Percentiles rank a stretch among this genome's conserved stretches.
Conservation (phyloP, 2,797 vertebrate species). For the Pantherophis alleghaniensis region DNA sequence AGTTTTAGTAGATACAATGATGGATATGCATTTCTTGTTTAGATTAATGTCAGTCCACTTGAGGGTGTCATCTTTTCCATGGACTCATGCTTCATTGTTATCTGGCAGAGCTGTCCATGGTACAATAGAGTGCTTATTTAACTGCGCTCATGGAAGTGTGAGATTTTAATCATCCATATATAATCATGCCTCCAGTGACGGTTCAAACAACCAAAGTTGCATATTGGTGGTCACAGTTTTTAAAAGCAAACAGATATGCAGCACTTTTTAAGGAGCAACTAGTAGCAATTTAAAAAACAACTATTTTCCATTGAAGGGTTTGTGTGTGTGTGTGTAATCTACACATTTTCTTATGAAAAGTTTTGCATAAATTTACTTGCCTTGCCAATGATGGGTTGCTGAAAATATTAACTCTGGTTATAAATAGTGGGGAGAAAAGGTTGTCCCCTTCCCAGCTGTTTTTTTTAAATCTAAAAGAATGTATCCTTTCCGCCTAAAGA, state of each 20-base stretch:
- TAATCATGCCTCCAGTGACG: background rate
- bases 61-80: background rate
- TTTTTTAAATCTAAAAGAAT: background rate
- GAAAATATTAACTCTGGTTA: slow-evolving; percentile 21
- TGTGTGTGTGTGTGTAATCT: slow-evolving; percentile 44
- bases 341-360: slow-evolving; percentile 12
- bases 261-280: slow-evolving; percentile 50
- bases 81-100: background rate
- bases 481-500: slow-evolving; percentile 36
- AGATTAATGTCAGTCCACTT: background rate
- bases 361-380: slow-evolving; percentile 47
- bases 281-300: slow-evolving; percentile 52
- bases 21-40: background rate
- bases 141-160: slow-evolving; percentile 2
- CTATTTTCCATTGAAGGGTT: slow-evolving; percentile 31
- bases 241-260: background rate
- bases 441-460: background rate
- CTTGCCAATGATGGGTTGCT: slow-evolving; percentile 10
- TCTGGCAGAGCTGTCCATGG: background rate
- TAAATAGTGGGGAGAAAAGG: background rate
- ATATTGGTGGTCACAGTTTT: background rate
- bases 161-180: background rate
- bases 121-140: background rate
- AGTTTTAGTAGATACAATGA: background rate
- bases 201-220: background rate